A percentile compares a stretch with the other conserved stretches of the same genome.
These are phyloP conservation scores for Oreohelix idahoensis DNA, from an alignment of 1,140 invertebrate genomes.

Conservation along the genomic window DNA sequence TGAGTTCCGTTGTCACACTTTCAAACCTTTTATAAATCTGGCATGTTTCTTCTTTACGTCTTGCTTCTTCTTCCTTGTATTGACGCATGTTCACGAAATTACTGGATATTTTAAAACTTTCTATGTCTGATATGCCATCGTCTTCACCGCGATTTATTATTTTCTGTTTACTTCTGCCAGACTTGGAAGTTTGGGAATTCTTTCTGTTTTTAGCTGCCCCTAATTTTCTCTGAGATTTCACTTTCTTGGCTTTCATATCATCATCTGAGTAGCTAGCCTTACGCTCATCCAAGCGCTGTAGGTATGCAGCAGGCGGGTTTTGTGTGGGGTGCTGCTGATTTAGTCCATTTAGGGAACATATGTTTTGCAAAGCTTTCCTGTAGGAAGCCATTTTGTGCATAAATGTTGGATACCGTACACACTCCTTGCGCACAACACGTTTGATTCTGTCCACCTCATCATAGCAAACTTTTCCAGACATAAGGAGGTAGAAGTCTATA, in stretches of 20 bases:
- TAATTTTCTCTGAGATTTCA: slow-evolving; percentile 45
- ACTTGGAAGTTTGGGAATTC: slow-evolving; percentile 29
- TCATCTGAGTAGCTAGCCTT: slow-evolving; percentile 45
- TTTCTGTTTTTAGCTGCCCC: not conserved
- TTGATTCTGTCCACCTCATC: slow-evolving; percentile 68
- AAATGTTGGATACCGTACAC: slow-evolving; percentile 66
- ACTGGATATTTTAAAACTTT: slow-evolving; percentile 30
- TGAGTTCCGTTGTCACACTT: not conserved
- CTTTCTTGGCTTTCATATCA: slow-evolving; percentile 48
- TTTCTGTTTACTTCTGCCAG: not conserved
- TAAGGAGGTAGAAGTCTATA: slow-evolving; percentile 69
- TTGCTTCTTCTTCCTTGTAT: not conserved
- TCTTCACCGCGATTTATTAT: not conserved
- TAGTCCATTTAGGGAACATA: slow-evolving; percentile 66
- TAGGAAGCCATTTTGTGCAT: slow-evolving; percentile 69
- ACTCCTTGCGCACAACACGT: slow-evolving; percentile 62
- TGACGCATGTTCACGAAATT: slow-evolving; percentile 11
- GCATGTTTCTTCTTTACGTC: slow-evolving; percentile 7
- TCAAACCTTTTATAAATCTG: not conserved
- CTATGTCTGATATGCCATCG: not conserved
- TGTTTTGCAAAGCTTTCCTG: slow-evolving; percentile 62
- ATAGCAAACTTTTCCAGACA: slow-evolving; percentile 70
- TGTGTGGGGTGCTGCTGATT: slow-evolving; percentile 50
- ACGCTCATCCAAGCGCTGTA: slow-evolving; percentile 51
- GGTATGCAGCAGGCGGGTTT: slow-evolving; percentile 53